Conservation (phyloP, 1,140 invertebrate genomes). For the Aplysia californica region DNA sequence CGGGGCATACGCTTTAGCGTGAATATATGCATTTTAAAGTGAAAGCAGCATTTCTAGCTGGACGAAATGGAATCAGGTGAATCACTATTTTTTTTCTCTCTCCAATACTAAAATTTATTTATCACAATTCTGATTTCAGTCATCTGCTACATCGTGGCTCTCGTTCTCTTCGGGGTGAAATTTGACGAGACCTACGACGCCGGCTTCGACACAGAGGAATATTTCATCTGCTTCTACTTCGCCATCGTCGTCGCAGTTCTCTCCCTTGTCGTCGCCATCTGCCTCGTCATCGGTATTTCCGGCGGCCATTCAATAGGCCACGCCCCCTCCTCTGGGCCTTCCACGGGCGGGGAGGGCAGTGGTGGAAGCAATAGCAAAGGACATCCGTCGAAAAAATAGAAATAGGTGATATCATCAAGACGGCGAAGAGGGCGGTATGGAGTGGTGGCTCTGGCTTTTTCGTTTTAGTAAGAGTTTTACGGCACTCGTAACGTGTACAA, state of each 20-base stretch:
- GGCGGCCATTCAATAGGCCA: background rate
- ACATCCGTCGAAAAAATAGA: too few relatives aligned
- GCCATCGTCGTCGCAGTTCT: background rate
- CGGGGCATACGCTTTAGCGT: too few relatives aligned
- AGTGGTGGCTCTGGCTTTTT: too few relatives aligned
- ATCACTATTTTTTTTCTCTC: background rate
- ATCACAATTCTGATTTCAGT: background rate
- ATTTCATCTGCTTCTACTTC: background rate
- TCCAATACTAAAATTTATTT: background rate
- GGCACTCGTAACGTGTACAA: too few relatives aligned
- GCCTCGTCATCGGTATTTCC: background rate
- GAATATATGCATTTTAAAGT: too few relatives aligned
- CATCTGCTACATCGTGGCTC: background rate
- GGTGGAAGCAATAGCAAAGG: background rate
- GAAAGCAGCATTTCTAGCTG: too few relatives aligned
- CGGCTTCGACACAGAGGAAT: background rate
- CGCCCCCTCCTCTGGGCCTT: background rate
- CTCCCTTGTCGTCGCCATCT: background rate
- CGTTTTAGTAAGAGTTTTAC: too few relatives aligned
- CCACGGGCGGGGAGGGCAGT: background rate
- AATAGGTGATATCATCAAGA: too few relatives aligned
- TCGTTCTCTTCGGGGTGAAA: constrained; percentile 6
- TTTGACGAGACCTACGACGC: constrained; percentile 5
- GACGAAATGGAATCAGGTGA: background rate
- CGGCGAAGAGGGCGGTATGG: too few relatives aligned